Evolutionary conservation across 2,888 invertebrate species (phyloP).

Genomic region (Athrips mouffetella): DNA sequence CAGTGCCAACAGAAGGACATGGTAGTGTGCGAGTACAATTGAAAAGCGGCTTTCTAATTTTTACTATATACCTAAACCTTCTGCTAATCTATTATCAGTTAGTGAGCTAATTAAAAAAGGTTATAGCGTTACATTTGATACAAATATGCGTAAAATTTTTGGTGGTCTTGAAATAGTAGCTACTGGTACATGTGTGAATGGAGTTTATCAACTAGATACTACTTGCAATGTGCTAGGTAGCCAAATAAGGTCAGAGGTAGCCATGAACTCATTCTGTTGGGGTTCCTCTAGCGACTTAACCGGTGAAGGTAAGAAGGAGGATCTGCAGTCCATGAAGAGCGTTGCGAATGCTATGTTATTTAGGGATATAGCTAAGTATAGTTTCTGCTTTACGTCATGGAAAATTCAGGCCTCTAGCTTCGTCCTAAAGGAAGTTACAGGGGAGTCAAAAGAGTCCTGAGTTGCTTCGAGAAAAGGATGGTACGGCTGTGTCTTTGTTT

Average conservation of each 20-base stretch:
- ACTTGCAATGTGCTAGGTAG: background rate
- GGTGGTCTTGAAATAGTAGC: conserved; percentile 12
- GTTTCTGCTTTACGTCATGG: too few species aligned
- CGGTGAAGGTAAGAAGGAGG: too few species aligned
- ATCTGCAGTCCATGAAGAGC: too few species aligned
- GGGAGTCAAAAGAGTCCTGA: too few species aligned
- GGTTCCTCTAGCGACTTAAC: background rate
- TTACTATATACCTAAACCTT: conserved; percentile 19
- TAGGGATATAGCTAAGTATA: too few species aligned
- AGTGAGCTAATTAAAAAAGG: conserved; percentile 19
- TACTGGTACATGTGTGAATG: conserved; percentile 16
- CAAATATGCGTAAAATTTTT: conserved; percentile 18
- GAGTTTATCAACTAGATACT: conserved; percentile 19
- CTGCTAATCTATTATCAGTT: conserved; percentile 20
- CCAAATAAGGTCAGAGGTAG: background rate
- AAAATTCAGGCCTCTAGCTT: too few species aligned
- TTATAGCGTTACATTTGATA: conserved; percentile 12
- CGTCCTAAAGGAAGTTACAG: too few species aligned
- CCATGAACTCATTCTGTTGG: background rate
- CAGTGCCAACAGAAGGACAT: conserved; percentile 6
- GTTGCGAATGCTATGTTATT: too few species aligned
- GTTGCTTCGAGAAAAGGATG: too few species aligned
- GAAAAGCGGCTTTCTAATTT: conserved; percentile 14
- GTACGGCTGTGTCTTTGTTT: too few species aligned
- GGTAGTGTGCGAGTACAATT: conserved; percentile 13